Base-by-base conservation (phyloP, 2,888 invertebrate genomes). In the Tenthredo livida region DNA sequence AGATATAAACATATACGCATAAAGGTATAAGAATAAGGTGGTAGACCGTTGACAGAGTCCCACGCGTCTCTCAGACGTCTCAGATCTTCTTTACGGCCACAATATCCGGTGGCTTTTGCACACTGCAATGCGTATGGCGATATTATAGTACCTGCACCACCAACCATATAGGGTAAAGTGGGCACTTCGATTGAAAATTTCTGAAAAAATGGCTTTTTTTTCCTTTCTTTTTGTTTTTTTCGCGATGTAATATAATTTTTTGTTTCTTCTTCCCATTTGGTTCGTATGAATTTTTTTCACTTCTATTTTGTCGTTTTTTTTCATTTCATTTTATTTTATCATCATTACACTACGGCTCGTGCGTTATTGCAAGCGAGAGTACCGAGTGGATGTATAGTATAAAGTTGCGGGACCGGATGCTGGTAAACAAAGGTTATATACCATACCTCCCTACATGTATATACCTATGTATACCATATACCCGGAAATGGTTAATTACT, bases 101-200 rank as follows among this genome's bases (percentile, higher is more conserved):
- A 67, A 67, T 67, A 67, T 67, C 67, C 67, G 67, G 67, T 67
- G 67, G 67, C 67, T 58, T 58, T 21, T 58, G 58, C 58, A 58
- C 58, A n/a, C 58, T 58, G 58, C 58, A 58, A n/a, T 47, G 12
- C 0, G 0, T 47, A 47, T 47, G 12, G 12, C 29, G 2, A 0
- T 1, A 15, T 47, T 47, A 47, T 47, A 4, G 15, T 15, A 47
- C 15, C 15, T 47, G 15, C 47, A 47, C 2, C 12, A 47, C 47
- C 3, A 12, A 47, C 47, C 47, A 15, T 47, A 47, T 3, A 15
- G 47, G 47, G 47, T 2, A 15, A 4, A 47, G 15, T 47, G 12
- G 15, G 0, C 12, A 15, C 2, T 47, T 47, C 3, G 15, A 47
- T 47, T 15, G 47, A 47, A 47, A 47, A 47, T 47, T 47, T 2